These are phyloP conservation scores for Cichladusa arquata DNA, from an alignment of 2,113 vertebrate genomes.

Conservation along the genomic window DNA sequence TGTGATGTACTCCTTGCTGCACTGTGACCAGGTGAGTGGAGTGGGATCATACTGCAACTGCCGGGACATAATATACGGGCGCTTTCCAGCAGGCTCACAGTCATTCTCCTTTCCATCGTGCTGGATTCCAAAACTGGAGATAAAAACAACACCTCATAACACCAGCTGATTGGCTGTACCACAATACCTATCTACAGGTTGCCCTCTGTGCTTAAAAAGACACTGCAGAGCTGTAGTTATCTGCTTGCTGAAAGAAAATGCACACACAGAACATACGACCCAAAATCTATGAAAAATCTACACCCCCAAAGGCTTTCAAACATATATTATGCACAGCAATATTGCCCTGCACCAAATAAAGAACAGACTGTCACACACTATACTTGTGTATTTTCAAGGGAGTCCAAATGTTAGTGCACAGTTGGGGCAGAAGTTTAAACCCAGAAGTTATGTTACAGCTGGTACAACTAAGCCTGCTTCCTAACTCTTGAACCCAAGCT, in stretches of 20 bases:
- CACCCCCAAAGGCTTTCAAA: not conserved
- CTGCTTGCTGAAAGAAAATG: not conserved
- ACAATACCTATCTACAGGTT: not conserved
- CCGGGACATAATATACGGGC: constrained; percentile 93
- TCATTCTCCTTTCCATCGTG: constrained; percentile 97
- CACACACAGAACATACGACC: fast-evolving
- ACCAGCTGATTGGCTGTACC: not conserved
- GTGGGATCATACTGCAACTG: constrained; percentile 93
- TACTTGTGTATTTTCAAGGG: not conserved
- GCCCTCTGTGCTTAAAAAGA: not conserved
- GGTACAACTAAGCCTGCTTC: not conserved
- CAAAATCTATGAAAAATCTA: not conserved
- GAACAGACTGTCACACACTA: not conserved
- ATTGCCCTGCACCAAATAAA: not conserved
- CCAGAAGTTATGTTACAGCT: not conserved
- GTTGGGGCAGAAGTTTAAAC: not conserved
- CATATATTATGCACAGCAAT: not conserved
- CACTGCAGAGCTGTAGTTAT: not conserved
- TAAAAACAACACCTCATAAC: not conserved
- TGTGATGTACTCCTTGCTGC: constrained; percentile 98
- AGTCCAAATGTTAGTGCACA: not conserved
- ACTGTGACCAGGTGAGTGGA: constrained; percentile 93
- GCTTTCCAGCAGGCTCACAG: constrained; percentile 85
- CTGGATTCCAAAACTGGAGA: constrained; percentile 91
- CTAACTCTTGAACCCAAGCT: not conserved